phyloP scores from a whole-genome alignment of 1,140 invertebrate genomes.

The Pomacea maculata region DNA sequence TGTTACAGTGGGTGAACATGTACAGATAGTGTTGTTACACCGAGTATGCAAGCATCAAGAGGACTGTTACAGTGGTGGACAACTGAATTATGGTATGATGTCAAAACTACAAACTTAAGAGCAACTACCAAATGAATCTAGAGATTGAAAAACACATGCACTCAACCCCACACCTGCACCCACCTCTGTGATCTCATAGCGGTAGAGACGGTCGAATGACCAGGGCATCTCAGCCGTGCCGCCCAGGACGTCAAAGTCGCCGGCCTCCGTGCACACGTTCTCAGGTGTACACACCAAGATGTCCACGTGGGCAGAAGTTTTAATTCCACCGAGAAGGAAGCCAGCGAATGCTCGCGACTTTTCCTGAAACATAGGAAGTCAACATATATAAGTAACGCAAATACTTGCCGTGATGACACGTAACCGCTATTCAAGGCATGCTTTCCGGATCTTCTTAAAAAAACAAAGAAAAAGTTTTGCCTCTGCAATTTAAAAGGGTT shows the following conservation, averaged over 20 bases:
- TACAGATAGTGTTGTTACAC: too few relatives aligned
- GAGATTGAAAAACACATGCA: constrained; percentile 1
- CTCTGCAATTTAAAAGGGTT: not conserved
- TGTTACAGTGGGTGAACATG: not conserved
- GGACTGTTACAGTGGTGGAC: too few relatives aligned
- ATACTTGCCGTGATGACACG: too few relatives aligned
- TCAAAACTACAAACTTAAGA: too few relatives aligned
- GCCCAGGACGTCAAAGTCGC: constrained; percentile 29
- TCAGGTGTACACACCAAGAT: constrained; percentile 20
- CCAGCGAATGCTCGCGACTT: constrained; percentile 28
- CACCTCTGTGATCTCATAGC: constrained; percentile 34
- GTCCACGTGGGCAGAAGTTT: constrained; percentile 20
- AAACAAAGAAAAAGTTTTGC: not conserved
- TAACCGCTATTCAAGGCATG: not conserved
- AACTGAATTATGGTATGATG: too few relatives aligned
- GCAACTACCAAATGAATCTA: constrained; percentile 7
- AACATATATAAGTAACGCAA: not conserved
- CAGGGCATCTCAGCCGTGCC: constrained; percentile 33
- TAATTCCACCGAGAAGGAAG: constrained; percentile 20
- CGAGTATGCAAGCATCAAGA: too few relatives aligned
- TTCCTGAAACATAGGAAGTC: not conserved
- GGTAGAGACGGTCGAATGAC: constrained; percentile 36
- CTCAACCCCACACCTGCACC: too few relatives aligned
- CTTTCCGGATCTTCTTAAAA: constrained; percentile 16
- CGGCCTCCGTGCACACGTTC: constrained; percentile 26